phyloP scores from a whole-genome alignment of 2,888 invertebrate genomes.

The Epirrhoe tristata region DNA sequence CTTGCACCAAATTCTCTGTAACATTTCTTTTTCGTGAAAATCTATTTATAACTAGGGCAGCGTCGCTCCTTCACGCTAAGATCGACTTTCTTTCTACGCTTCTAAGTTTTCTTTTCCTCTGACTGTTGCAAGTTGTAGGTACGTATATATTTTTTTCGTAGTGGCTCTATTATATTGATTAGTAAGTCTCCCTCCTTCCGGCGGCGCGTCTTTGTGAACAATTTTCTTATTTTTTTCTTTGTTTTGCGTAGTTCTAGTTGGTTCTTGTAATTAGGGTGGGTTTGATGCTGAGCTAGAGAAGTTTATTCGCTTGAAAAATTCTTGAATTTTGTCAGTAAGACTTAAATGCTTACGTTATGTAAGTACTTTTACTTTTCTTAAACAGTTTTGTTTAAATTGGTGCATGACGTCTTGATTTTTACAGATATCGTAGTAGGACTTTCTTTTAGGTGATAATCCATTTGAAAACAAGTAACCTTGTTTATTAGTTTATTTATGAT shows the following conservation, averaged over 20 bases:
- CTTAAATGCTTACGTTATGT: neutral
- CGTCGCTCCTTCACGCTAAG: slow-evolving; percentile 58
- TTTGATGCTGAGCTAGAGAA: slow-evolving; percentile 28
- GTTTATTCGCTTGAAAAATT: slow-evolving; percentile 26
- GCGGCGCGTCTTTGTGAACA: slow-evolving; percentile 74
- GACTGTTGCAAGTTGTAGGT: slow-evolving; percentile 53
- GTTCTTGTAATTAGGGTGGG: slow-evolving; percentile 44
- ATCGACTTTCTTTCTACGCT: slow-evolving; percentile 47
- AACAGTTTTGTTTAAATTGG: neutral
- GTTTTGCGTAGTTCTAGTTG: slow-evolving; percentile 66
- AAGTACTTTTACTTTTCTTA: neutral
- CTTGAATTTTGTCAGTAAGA: slow-evolving; percentile 11
- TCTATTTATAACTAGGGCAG: slow-evolving; percentile 86
- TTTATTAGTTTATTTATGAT: too few species aligned
- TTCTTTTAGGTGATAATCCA: too few species aligned
- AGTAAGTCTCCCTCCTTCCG: slow-evolving; percentile 78
- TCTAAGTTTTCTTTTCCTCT: slow-evolving; percentile 51
- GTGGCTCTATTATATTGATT: slow-evolving; percentile 85
- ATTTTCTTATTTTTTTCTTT: slow-evolving; percentile 74
- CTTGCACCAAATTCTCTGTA: slow-evolving; percentile 84
- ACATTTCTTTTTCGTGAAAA: slow-evolving; percentile 86
- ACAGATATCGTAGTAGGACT: too few species aligned
- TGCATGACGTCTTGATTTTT: too few species aligned
- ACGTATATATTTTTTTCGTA: slow-evolving; percentile 80
- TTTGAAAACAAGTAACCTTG: too few species aligned